These are phyloP conservation scores for Heliconius charithonia DNA, from an alignment of 2,888 invertebrate genomes.

Conservation along the genomic window DNA sequence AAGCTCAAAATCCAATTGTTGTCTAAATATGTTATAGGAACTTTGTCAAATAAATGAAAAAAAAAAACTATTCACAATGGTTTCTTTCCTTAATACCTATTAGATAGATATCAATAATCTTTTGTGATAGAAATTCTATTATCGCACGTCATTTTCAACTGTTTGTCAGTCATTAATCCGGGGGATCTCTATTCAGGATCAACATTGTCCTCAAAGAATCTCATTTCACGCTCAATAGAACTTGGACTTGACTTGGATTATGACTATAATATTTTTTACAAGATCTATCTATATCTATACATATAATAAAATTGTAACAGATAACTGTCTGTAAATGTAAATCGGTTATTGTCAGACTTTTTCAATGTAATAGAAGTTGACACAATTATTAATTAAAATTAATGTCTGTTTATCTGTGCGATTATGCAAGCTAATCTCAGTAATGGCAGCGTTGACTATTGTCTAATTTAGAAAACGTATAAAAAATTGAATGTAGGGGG, in stretches of 20 bases:
- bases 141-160: conserved; percentile 42
- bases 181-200: conserved; percentile 19
- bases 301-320: background rate
- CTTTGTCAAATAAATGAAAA: background rate
- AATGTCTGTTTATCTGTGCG: no score
- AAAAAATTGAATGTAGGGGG: no score
- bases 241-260: background rate
- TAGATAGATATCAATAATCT: conserved; percentile 19
- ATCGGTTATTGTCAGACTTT: background rate
- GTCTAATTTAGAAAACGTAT: no score
- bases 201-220: conserved; percentile 16
- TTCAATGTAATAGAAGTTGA: background rate
- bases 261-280: conserved; percentile 12
- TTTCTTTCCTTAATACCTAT: background rate
- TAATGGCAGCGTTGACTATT: no score
- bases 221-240: conserved; percentile 19
- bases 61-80: background rate
- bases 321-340: no score
- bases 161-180: conserved; percentile 42
- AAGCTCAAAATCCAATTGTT: no score
- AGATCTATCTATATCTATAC: background rate
- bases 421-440: no score
- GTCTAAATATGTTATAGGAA: background rate
- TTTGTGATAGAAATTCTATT: conserved; percentile 28
- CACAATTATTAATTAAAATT: no score